Evolutionary conservation across 2,797 vertebrate genomes (phyloP).

Genomic region (Oceanodroma leucorhoa): DNA sequence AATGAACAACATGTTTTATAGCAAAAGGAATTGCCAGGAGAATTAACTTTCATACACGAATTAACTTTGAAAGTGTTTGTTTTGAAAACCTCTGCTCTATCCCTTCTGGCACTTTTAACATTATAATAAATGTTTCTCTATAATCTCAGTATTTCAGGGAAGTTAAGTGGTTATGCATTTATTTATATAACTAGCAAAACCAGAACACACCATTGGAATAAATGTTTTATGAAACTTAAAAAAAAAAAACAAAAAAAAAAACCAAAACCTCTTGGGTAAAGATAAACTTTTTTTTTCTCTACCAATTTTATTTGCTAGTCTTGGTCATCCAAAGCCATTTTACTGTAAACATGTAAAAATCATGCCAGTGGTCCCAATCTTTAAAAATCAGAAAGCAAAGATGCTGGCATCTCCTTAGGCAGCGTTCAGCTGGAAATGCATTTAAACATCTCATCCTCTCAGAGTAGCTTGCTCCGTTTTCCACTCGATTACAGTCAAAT

Average conservation of each 20-base stretch:
- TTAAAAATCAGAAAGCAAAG: not conserved
- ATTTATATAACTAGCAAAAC: not conserved
- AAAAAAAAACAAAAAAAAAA: not conserved
- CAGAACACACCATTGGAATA: not conserved
- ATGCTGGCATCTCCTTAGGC: not conserved
- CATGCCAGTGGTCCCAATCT: not conserved
- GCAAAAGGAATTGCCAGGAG: constrained; percentile 34
- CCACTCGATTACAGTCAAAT: not conserved
- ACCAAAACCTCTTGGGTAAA: not conserved
- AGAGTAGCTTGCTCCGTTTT: not conserved
- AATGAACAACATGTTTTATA: constrained; percentile 30
- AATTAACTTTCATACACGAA: not conserved
- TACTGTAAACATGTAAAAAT: not conserved
- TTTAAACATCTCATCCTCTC: not conserved
- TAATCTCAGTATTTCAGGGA: constrained; percentile 5
- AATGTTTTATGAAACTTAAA: not conserved
- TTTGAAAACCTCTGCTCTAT: constrained; percentile 53
- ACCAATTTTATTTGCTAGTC: not conserved
- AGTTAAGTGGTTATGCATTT: not conserved
- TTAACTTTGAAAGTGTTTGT: constrained; percentile 29
- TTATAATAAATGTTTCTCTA: not conserved
- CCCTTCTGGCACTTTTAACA: constrained; percentile 10
- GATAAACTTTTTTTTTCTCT: not conserved
- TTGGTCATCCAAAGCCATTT: not conserved
- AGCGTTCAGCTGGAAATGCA: not conserved